phyloP scores from a whole-genome alignment of 2,113 vertebrate genomes.

The Picathartes gymnocephalus region DNA sequence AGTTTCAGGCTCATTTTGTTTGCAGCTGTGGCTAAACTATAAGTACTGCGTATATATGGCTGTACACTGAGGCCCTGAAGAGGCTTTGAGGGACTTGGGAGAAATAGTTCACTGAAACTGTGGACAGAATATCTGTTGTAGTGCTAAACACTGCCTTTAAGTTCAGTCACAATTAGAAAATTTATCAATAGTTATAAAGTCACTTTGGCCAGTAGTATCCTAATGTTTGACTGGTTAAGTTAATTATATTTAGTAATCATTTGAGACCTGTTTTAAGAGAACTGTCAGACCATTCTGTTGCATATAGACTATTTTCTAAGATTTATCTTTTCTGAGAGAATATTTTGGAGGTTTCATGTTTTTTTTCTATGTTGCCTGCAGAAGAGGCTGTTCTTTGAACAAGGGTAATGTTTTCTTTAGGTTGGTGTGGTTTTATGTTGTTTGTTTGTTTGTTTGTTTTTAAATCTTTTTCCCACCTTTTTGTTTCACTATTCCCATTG shows the following conservation, averaged over 20 bases:
- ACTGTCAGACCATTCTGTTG: background rate
- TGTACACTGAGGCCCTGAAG: background rate
- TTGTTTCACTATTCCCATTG: background rate
- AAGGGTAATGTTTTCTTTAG: background rate
- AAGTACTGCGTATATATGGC: background rate
- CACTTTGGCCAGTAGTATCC: background rate
- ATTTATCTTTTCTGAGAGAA: background rate
- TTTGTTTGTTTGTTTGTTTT: no score
- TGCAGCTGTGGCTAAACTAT: background rate
- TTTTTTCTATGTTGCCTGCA: background rate
- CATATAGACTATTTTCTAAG: background rate
- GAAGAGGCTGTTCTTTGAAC: background rate
- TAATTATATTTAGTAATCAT: background rate
- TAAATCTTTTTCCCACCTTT: background rate
- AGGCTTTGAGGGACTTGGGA: background rate
- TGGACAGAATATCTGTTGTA: background rate
- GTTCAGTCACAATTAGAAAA: background rate
- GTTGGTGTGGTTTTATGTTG: background rate
- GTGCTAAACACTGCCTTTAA: background rate
- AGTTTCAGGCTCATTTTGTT: background rate
- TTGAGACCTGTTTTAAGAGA: background rate
- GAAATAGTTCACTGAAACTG: background rate
- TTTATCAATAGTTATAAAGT: background rate
- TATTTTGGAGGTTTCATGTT: background rate
- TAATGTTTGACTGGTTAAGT: background rate